A percentile compares a stretch with the other conserved stretches of the same genome.
These are phyloP conservation scores for Pangasianodon hypophthalmus DNA, from an alignment of 2,113 vertebrate species.

Conservation along the genomic window DNA sequence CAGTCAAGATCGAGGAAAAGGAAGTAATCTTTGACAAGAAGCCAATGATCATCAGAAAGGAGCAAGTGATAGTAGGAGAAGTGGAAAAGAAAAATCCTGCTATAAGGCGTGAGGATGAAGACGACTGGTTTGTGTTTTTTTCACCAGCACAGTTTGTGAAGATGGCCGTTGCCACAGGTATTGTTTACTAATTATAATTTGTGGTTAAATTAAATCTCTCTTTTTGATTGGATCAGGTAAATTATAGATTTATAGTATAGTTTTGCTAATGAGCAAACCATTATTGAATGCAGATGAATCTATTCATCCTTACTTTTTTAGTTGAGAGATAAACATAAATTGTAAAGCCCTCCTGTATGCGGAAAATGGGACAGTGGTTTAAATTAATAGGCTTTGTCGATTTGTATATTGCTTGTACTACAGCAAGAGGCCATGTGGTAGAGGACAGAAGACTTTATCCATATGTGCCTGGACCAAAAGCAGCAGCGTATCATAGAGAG, in stretches of 20 bases:
- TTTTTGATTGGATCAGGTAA: not conserved
- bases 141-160: slow-evolving; percentile 2
- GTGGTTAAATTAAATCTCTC: not conserved
- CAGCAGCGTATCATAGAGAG: slow-evolving; percentile 33
- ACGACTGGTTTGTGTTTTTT: slow-evolving; percentile 46
- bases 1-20: slow-evolving; percentile 16
- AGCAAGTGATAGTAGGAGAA: not conserved
- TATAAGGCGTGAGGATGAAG: slow-evolving; percentile 31
- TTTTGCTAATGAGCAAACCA: not conserved
- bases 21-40: slow-evolving; percentile 9
- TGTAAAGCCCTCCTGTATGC: not conserved
- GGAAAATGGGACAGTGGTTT: not conserved
- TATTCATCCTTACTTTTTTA: not conserved
- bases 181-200: not conserved
- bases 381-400: not conserved
- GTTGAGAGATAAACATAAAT: not conserved
- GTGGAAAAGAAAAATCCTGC: slow-evolving; percentile 44
- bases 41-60: slow-evolving; percentile 1
- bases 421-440: slow-evolving; percentile 15
- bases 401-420: not conserved
- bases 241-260: not conserved
- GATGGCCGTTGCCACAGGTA: slow-evolving; percentile 27
- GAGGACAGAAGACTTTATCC: slow-evolving; percentile 18
- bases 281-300: not conserved
- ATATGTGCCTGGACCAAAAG: slow-evolving; percentile 46